Evolutionary conservation across 2,113 vertebrate species (phyloP).

Genomic region (Malurus alboscapulatus): DNA sequence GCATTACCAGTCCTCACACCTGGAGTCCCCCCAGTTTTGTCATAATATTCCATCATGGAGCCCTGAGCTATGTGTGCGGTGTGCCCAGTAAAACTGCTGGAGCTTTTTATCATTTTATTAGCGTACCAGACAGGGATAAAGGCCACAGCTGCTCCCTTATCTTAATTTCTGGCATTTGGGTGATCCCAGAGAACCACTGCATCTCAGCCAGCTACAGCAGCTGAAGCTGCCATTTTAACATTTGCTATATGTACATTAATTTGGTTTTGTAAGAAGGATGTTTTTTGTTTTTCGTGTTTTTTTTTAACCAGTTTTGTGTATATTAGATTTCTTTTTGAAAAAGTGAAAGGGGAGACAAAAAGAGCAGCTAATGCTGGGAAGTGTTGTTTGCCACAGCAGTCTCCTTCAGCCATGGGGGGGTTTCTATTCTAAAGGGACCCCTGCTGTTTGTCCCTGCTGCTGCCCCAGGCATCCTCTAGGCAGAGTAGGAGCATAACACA

Average conservation of each 20-base stretch:
- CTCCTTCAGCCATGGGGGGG: accelerated
- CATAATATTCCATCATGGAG: background rate
- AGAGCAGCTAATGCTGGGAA: background rate
- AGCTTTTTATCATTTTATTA: background rate
- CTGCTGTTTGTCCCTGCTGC: background rate
- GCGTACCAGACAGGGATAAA: background rate
- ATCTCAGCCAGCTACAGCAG: background rate
- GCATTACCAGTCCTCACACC: accelerated
- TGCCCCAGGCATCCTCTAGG: background rate
- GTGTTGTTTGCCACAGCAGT: background rate
- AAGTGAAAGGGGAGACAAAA: background rate
- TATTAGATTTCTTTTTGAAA: background rate
- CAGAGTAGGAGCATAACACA: background rate
- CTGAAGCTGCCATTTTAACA: background rate
- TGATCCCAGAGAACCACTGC: background rate
- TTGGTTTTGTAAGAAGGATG: background rate
- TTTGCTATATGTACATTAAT: background rate
- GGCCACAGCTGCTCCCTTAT: background rate
- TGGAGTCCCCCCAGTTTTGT: background rate
- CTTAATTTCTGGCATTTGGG: background rate
- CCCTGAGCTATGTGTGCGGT: background rate
- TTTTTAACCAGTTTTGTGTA: background rate
- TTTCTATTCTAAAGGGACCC: background rate
- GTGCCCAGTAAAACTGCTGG: background rate
- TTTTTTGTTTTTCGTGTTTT: background rate